Evolutionary conservation across 2,888 invertebrate species (phyloP), one percentile per base, ranked within the genome.

Genomic region (Rhagium mordax): DNA sequence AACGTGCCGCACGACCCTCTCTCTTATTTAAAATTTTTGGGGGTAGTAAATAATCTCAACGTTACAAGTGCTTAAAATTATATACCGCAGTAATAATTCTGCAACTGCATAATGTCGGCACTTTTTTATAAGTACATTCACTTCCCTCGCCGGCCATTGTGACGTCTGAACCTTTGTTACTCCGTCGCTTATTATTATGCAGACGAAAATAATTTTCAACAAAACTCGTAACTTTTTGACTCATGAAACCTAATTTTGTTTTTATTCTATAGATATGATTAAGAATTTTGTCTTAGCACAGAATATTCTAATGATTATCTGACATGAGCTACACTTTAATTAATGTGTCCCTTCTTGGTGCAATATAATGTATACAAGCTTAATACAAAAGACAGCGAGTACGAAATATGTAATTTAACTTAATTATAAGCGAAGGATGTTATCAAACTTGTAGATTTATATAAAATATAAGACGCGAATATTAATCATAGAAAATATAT

Each of bases 141-240:
- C 57, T 29, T 20, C 16, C 16, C 29, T 18, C 59, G 33, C 15
- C 29, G 16, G 16, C 16, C 10, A 29, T 55, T 59, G 15, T 16
- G 16, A 33, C 33, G 16, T 18, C 3, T 15, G 59, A 41, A 41
- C 16, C 59, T 15, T 59, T 18, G 18, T 41, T 20, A 59, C 18
- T 8, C 20, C 18, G 33, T 16, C 33, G 33, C 33, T 59, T 29
- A 20, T 41, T 59, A 29, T 33, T 16, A 33, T 13, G 5, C 15
- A 8, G 8, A n/a, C 59, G 18, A 20, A 33, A 59, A 33, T 59
- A 29, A 33, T 29, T 59, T 59, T 59, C 59, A 59, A 5, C n/a
- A n/a, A 24, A 8, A 15, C 18, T 33, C 33, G 29, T 59, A 0
- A 59, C n/a, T 41, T 41, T n/a, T n/a, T 41, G n/a, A 41, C 41